Percentiles rank a stretch among this genome's conserved stretches.
Evolutionary conservation across 2,797 vertebrate genomes (phyloP).

Genomic region (Gallirallus australis): DNA sequence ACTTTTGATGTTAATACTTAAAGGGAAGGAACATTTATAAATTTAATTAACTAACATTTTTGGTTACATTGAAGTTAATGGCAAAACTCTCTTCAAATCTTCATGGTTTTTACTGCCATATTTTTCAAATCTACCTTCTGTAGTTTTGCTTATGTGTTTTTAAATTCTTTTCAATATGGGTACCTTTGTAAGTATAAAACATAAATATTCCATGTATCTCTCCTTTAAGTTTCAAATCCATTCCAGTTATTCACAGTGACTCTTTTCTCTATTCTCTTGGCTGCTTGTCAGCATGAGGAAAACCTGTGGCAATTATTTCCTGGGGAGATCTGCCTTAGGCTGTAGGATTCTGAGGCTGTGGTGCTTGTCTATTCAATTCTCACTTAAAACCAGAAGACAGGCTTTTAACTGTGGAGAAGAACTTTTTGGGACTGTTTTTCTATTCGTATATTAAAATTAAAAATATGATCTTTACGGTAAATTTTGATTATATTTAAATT

Average conservation of each 20-base stretch:
- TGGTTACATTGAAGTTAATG: background rate
- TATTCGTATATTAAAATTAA: background rate
- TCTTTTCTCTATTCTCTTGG: background rate
- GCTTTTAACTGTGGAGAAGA: background rate
- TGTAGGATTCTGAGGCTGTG: background rate
- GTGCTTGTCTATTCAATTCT: background rate
- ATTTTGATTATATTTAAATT: background rate
- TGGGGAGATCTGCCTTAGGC: background rate
- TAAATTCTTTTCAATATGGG: background rate
- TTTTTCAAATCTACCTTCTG: background rate
- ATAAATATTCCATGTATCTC: background rate
- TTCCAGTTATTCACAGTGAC: background rate
- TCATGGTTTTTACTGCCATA: background rate
- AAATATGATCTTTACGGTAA: background rate
- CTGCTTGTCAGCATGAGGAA: background rate
- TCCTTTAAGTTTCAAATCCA: background rate
- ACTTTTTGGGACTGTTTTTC: background rate
- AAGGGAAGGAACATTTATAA: background rate
- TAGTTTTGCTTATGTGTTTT: background rate
- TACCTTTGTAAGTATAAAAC: background rate
- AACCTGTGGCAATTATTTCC: constrained; percentile 16
- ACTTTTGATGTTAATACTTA: background rate
- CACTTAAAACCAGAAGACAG: background rate
- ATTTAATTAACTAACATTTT: background rate
- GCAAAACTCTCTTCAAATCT: background rate